Conservation (phyloP, 2,113 vertebrate genomes). For the Labrus mixtus region DNA sequence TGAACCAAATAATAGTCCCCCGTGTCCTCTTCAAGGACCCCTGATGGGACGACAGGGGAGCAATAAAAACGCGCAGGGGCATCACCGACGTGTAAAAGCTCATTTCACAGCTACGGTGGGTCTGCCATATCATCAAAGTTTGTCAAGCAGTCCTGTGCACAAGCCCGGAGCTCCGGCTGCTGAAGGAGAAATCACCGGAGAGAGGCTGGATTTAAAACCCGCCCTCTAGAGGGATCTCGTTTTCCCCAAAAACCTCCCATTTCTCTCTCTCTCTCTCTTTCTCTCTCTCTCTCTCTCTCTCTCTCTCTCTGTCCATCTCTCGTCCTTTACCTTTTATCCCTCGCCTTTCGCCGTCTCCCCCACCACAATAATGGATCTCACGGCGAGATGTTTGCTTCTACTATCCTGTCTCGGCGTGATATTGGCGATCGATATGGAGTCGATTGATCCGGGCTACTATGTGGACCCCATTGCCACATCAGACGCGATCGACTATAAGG, state of each 20-base stretch:
- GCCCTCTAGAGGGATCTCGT: constrained; percentile 84
- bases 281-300: constrained; percentile 39
- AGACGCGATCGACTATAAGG: constrained; percentile 84
- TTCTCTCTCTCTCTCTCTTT: constrained; percentile 58
- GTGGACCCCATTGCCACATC: constrained; percentile 79
- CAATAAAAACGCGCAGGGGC: constrained; percentile 21
- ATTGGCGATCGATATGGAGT: constrained; percentile 80
- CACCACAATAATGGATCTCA: constrained; percentile 82
- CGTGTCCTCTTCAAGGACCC: neutral
- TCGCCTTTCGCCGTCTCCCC: constrained; percentile 76
- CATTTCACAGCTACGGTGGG: constrained; percentile 39
- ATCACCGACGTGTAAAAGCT: constrained; percentile 8
- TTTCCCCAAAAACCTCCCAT: constrained; percentile 83
- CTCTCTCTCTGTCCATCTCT: constrained; percentile 48
- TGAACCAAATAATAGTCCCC: neutral
- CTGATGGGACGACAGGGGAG: constrained; percentile 4
- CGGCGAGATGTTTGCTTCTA: constrained; percentile 80
- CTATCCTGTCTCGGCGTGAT: constrained; percentile 75
- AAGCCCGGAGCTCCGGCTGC: constrained; percentile 63
- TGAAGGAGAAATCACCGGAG: constrained; percentile 74
- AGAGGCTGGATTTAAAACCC: constrained; percentile 85
- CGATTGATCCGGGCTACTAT: constrained; percentile 81
- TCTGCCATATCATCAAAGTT: constrained; percentile 78
- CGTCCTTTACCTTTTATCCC: constrained; percentile 78
- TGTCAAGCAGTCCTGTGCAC: constrained; percentile 43